Base-by-base conservation (phyloP, 2,888 invertebrate genomes). In the Hylaea fasciaria region DNA sequence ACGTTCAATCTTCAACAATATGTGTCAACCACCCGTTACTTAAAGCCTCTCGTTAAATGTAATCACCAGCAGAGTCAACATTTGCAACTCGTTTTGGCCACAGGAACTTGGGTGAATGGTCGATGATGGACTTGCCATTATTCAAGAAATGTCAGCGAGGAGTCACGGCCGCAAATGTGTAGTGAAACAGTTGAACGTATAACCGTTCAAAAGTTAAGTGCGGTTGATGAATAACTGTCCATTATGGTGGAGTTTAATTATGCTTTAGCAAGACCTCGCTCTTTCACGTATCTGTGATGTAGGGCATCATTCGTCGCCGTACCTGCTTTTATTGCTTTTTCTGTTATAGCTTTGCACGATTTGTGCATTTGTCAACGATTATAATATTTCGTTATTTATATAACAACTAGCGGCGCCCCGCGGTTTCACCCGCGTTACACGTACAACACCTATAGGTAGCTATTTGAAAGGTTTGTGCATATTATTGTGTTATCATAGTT, bases 141-240 rank as follows among this genome's bases (percentile, higher is more conserved):
- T 52, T 51, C 40, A 48, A 54, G 39, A 64, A 68, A 65, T 64
- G 64, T 55, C 65, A 64, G 44, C 37, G 37, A 44, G 22, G n/a
- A 56, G 62, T 65, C 60, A 62, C 22, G 64, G 57, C 35, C 47
- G 47, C 32, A 17, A n/a, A 39, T 2, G 13, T 50, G 32, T 45
- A 57, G 39, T 39, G 22, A 22, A 22, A 52, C 43, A 41, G 32
- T 52, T 43, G 29, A 41, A 51, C 43, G 12, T 46, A 46, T 46
- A 54, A 46, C 53, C 46, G 45, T 53, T 14, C 43, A 39, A 41
- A 40, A 50, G 40, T 40, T 28, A 40, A 50, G 49, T 40, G 40
- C 28, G 22, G 14, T 37, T 11, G 13, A 52, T 48, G 17, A 41
- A 29, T 50, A 29, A 40, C 45, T 10, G 45, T 16, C 8, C 28